Base-by-base conservation (phyloP, 2,797 vertebrate species). In the Thaleichthys pacificus region DNA sequence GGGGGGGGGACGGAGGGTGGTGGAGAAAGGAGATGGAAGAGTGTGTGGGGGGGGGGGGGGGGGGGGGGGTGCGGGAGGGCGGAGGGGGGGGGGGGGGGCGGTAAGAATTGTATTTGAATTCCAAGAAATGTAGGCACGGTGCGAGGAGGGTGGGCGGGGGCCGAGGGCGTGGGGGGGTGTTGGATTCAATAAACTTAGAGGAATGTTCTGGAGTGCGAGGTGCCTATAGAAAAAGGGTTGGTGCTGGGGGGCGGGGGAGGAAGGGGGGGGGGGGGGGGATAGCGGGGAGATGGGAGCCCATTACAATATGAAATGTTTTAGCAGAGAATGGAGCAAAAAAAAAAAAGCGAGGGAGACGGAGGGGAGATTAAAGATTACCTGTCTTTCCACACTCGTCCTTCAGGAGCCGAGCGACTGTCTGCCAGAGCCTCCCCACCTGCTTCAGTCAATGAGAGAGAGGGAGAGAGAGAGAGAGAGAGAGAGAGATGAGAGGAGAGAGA, bases 271-370 rank as follows among this genome's bases (percentile, higher is more conserved):
- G 77, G 71, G 57, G 82, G 69, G 82, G 74, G 78, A 80, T 81
- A 82, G 78, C 78, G 81, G 49, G 54, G 56, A 63, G 79, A 79
- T 19, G 73, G 69, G 78, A 84, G 51, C 74, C 77, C 81, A 91
- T 90, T 88, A 89, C 82, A 93, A 92, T 92, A 91, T 89, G 87
- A 93, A 92, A 91, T 91, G 86, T 88, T 91, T 92, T 74, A 80
- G 81, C 71, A 77, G 80, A 89, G 86, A 91, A 88, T 83, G 66
- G 81, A 85, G 76, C 30, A 30, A 30, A 30, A 30, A 4, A 30
- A 80, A 86, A 75, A 81, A 87, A 84, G 88, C 78, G 72, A 76
- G 63, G 67, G 83, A 91, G 84, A 91, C 82, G 82, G 84, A 87
- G 81, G 77, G 77, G 80, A 91, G 90, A 93, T 92, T 89, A 91